phyloP scores from a whole-genome alignment of 2,888 invertebrate genomes.

The Lycophotia porphyrea region DNA sequence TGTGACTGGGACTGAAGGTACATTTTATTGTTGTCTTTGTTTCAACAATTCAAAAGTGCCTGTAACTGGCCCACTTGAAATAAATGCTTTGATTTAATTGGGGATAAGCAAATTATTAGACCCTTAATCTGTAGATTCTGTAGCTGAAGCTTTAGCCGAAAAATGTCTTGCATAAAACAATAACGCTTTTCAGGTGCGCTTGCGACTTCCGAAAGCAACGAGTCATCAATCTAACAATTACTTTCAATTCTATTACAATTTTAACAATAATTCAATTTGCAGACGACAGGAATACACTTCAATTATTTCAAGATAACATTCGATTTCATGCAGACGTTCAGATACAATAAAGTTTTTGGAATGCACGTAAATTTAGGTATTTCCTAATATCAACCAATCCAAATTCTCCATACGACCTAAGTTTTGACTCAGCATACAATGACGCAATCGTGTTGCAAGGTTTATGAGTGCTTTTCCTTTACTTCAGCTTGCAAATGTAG shows the following conservation, averaged over 20 bases:
- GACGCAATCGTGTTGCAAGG: slow-evolving; percentile 43
- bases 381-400: slow-evolving; percentile 50
- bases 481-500: slow-evolving; percentile 13
- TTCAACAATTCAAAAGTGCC: no score
- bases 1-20: no score
- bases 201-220: not conserved
- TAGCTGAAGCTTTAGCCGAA: not conserved
- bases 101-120: not conserved
- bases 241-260: not conserved
- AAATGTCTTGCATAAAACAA: not conserved
- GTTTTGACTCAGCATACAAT: slow-evolving; percentile 38
- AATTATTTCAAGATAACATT: slow-evolving; percentile 22
- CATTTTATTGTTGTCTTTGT: no score
- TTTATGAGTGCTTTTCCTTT: slow-evolving; percentile 29
- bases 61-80: no score
- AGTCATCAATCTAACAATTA: slow-evolving; percentile 1
- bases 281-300: slow-evolving; percentile 7
- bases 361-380: slow-evolving; percentile 21
- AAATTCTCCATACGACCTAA: slow-evolving; percentile 38
- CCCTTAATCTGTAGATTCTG: not conserved
- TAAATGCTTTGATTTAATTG: no score
- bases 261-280: slow-evolving; percentile 34
- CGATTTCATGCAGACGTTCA: slow-evolving; percentile 12
- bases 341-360: not conserved
- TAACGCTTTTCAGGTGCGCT: not conserved